These are phyloP conservation scores for Morphnarchus princeps DNA, from an alignment of 2,113 vertebrate species.

Conservation along the genomic window DNA sequence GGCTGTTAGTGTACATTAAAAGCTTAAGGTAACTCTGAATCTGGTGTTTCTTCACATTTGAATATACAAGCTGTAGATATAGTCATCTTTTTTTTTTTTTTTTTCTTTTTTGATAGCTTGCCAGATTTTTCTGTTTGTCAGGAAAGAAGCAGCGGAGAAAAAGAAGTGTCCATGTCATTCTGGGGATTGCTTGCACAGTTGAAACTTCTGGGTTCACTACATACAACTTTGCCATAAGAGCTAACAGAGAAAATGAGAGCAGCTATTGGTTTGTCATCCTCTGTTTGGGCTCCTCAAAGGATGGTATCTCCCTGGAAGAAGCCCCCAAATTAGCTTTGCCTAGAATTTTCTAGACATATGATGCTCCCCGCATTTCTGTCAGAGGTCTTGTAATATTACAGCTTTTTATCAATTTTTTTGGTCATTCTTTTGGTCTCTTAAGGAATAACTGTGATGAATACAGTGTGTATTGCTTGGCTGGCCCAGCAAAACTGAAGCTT, in stretches of 20 bases:
- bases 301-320: not conserved
- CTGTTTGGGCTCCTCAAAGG: not conserved
- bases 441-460: not conserved
- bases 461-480: not conserved
- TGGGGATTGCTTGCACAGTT: not conserved
- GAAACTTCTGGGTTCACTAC: not conserved
- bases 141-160: not conserved
- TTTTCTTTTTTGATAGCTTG: not conserved
- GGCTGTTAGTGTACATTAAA: not conserved
- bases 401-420: not conserved
- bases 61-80: not conserved
- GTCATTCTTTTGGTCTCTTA: not conserved
- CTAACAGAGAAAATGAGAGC: not conserved
- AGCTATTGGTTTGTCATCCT: not conserved
- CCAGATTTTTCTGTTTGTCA: not conserved
- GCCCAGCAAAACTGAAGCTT: not conserved
- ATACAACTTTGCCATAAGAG: not conserved
- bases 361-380: not conserved
- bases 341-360: not conserved
- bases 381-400: not conserved
- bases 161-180: not conserved
- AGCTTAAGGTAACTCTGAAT: not conserved
- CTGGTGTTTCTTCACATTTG: not conserved
- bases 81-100: not conserved
- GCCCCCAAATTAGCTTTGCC: not conserved